phyloP scores from a whole-genome alignment of 2,113 vertebrate genomes.

The Aldabrachelys gigantea region DNA sequence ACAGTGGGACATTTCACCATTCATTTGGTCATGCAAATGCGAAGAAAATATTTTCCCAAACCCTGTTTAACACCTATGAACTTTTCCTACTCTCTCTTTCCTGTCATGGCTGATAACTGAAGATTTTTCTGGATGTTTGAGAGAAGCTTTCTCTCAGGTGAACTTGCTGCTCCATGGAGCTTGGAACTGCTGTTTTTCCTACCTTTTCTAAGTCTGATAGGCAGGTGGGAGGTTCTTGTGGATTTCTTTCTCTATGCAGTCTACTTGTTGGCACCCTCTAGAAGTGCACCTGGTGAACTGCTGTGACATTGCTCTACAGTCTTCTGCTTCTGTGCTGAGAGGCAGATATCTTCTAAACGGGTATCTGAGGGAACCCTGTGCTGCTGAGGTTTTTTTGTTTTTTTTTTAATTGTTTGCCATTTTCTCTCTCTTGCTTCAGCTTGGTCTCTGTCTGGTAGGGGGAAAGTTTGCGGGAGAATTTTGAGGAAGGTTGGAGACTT shows the following conservation, averaged over 20 bases:
- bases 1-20: not conserved
- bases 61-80: not conserved
- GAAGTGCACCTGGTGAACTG: not conserved
- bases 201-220: accelerated
- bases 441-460: not conserved
- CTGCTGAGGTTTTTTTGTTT: not conserved
- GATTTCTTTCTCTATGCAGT: not conserved
- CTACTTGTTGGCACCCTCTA: not conserved
- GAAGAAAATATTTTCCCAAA: conserved; percentile 1
- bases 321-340: not conserved
- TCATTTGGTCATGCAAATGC: not conserved
- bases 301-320: not conserved
- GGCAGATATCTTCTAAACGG: not conserved
- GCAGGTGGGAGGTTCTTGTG: not conserved
- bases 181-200: not conserved
- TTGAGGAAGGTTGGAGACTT: not conserved
- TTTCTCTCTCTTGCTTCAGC: not conserved
- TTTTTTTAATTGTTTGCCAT: not conserved
- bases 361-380: not conserved
- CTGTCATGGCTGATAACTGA: not conserved
- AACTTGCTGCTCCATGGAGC: not conserved
- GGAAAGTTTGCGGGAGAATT: not conserved
- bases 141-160: not conserved
- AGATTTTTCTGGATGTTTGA: not conserved
- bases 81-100: conserved; percentile 1